phyloP scores from a whole-genome alignment of 2,888 invertebrate genomes.

The Noctua fimbriata region DNA sequence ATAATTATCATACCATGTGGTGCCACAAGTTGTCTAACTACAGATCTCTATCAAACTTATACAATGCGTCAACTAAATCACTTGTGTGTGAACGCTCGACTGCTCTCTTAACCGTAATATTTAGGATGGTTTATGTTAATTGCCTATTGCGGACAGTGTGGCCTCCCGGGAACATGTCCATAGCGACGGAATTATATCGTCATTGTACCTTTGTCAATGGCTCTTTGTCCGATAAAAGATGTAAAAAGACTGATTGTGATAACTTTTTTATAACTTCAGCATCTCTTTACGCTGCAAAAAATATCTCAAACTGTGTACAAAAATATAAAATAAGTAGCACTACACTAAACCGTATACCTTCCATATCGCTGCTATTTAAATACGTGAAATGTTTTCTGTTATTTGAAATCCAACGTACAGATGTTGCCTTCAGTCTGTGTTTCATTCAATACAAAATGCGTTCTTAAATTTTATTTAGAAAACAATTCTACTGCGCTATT shows the following conservation, averaged over 20 bases:
- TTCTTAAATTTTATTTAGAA: neutral
- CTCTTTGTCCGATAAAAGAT: neutral
- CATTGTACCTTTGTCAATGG: constrained; percentile 1
- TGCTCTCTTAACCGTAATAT: constrained; percentile 38
- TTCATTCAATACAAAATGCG: neutral
- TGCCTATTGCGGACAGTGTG: constrained; percentile 9
- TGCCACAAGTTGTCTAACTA: no score
- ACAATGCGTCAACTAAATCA: constrained; percentile 8
- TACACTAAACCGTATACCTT: neutral
- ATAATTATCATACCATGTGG: neutral
- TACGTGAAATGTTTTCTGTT: neutral
- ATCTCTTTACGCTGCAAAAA: neutral
- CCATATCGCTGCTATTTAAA: neutral
- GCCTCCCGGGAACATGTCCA: constrained; percentile 16
- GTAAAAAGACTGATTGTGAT: neutral
- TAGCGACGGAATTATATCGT: constrained; percentile 14
- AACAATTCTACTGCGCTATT: neutral
- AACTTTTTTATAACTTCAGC: no score
- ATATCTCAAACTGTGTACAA: neutral
- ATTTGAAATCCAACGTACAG: neutral
- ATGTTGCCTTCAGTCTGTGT: neutral
- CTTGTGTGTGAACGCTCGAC: constrained; percentile 12
- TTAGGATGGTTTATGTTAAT: constrained; percentile 59
- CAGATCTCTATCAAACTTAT: constrained; percentile 1
- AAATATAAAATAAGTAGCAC: neutral